These are phyloP conservation scores for Cataglyphis altisquamis DNA, from an alignment of 2,888 invertebrate genomes.

Conservation along the genomic window DNA sequence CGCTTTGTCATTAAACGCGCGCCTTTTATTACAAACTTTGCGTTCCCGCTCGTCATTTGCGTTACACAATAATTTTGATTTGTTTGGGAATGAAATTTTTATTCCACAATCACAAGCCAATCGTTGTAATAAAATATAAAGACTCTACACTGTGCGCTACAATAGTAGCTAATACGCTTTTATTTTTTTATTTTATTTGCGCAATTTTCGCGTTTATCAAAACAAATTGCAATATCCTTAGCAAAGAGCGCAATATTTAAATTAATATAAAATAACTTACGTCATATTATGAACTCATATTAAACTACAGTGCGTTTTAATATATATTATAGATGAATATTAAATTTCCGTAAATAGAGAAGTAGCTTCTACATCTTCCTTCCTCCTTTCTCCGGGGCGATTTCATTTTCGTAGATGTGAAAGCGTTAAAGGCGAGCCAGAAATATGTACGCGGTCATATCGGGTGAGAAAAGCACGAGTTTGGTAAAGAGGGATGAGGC, in stretches of 20 bases:
- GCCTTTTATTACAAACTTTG: constrained; percentile 29
- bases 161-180: constrained; percentile 9
- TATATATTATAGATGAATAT: constrained; percentile 48
- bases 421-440: constrained; percentile 39
- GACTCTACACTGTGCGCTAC: neutral
- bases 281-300: neutral
- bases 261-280: neutral
- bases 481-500: constrained; percentile 47
- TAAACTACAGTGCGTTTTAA: constrained; percentile 1
- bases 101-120: constrained; percentile 16
- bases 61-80: constrained; percentile 44
- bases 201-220: neutral
- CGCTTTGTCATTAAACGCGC: constrained; percentile 27
- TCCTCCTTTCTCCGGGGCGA: constrained; percentile 48
- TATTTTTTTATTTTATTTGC: neutral
- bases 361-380: constrained; percentile 23
- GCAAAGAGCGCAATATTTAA: neutral
- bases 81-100: constrained; percentile 15
- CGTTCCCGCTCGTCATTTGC: constrained; percentile 26
- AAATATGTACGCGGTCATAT: constrained; percentile 46
- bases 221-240: neutral
- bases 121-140: constrained; percentile 28
- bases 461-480: constrained; percentile 39
- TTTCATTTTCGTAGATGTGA: constrained; percentile 62
- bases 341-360: constrained; percentile 46